Base-by-base conservation (phyloP, 1,140 invertebrate genomes). In the Trichonephila clavipes region DNA sequence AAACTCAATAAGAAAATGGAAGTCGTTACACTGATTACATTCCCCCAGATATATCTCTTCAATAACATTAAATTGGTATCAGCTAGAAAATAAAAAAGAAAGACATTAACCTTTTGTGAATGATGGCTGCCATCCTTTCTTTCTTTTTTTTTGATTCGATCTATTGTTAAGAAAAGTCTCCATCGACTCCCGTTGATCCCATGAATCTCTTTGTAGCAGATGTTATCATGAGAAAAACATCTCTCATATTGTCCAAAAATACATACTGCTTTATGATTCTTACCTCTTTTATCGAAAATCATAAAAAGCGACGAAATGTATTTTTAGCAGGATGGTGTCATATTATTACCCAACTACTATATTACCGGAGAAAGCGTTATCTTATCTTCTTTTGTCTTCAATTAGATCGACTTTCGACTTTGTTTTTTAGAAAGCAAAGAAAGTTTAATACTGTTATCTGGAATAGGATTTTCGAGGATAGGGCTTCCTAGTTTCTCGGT, bases 121-220 rank as follows among this genome's bases (percentile, higher is more conserved):
- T 40, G 34, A 28, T 34, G 44, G 66, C n/a, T 24, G 24, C 66
- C 51, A 69, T 7, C 16, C 24, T 69, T 69, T n/a, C 16, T 24
- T 21, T 69, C 16, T 21, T 69, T 69, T 19, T 66, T 40, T 82
- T 40, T 82, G 28, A 51, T 82, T 40, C 2, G 19, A 51, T 82
- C 77, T 14, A 82, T 51, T 51, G 77, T 82, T 82, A 24, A 82
- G 28, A 51, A 51, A 82, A 10, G 34, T 82, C 77, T 82, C n/a
- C 77, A 82, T 82, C 77, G 77, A 51, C 44, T 82, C 34, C 7
- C 0, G 66, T 8, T 28, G 18, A 34, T 51, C 77, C n/a, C 77
- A 40, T 82, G 77, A 82, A 82, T 82, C 77, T 51, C 44, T 82
- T 82, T 82, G 77, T 82, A 82, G 44, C 44, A 51, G 28, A 82